Evolutionary conservation across 2,113 vertebrate species (phyloP).

Genomic region (Indicator indicator): DNA sequence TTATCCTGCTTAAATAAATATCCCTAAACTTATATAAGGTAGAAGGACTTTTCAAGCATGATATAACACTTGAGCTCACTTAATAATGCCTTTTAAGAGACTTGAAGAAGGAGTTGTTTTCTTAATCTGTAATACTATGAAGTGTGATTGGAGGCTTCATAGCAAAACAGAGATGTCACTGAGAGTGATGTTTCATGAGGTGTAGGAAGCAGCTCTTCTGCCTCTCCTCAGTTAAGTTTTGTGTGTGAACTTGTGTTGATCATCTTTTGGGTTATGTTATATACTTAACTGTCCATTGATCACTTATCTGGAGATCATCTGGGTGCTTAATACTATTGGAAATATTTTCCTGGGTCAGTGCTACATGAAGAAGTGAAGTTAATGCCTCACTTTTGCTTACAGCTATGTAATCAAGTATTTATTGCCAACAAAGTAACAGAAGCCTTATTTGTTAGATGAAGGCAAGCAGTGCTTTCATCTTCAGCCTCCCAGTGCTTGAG

Average conservation of each 20-base stretch:
- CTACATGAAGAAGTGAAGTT: background rate
- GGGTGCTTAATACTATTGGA: conserved; percentile 49
- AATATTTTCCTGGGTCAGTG: conserved; percentile 17
- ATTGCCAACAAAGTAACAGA: background rate
- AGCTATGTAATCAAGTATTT: background rate
- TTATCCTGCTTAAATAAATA: conserved; percentile 11
- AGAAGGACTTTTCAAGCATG: conserved; percentile 38
- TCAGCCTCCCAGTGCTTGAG: background rate
- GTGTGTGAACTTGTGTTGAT: conserved; percentile 45
- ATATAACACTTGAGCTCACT: conserved; percentile 39
- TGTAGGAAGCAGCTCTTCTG: conserved; percentile 18
- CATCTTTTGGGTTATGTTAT: conserved; percentile 27
- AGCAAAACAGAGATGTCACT: background rate
- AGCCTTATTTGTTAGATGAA: background rate
- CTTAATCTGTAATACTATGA: conserved; percentile 11
- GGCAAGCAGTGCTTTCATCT: background rate
- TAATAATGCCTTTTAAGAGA: conserved; percentile 40
- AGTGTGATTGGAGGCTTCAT: conserved; percentile 31
- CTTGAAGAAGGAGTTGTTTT: conserved; percentile 23
- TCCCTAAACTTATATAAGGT: background rate
- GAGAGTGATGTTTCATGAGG: background rate
- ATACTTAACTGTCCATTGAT: conserved; percentile 31
- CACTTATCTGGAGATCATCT: conserved; percentile 35
- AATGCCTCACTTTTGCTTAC: background rate
- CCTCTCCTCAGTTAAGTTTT: conserved; percentile 31